These are phyloP conservation scores for Paraplagusia blochii DNA, from an alignment of 2,113 vertebrate genomes.

Conservation along the genomic window DNA sequence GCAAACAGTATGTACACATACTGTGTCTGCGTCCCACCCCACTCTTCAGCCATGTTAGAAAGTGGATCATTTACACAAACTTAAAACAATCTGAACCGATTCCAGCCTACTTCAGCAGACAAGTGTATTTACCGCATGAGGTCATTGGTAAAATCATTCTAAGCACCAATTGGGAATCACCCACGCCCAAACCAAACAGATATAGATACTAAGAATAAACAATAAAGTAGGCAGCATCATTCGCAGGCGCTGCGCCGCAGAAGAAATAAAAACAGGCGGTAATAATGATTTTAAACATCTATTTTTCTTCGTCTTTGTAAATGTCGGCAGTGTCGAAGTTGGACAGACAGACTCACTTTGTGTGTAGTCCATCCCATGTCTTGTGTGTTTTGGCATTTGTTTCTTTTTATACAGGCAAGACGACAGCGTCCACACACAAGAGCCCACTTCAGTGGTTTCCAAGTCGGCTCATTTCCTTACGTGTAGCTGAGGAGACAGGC, in stretches of 20 bases:
- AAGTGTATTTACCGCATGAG: constrained; percentile 57
- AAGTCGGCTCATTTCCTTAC: constrained; percentile 3
- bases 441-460: constrained; percentile 10
- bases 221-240: constrained; percentile 49
- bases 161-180: constrained; percentile 54
- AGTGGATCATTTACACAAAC: constrained; percentile 56
- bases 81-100: constrained; percentile 33
- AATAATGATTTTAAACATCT: constrained; percentile 62
- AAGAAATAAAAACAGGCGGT: constrained; percentile 53
- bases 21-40: constrained; percentile 28
- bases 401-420: constrained; percentile 35
- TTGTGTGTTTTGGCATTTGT: constrained; percentile 69
- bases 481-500: constrained; percentile 9
- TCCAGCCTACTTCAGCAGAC: constrained; percentile 42
- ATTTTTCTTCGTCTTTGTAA: constrained; percentile 61
- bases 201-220: constrained; percentile 68
- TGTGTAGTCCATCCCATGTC: constrained; percentile 28
- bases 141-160: constrained; percentile 56
- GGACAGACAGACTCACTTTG: constrained; percentile 37
- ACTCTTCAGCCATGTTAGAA: constrained; percentile 39
- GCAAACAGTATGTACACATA: constrained; percentile 33
- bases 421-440: constrained; percentile 25
- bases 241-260: constrained; percentile 34
- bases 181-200: constrained; percentile 68
- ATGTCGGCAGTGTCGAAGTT: constrained; percentile 49